A percentile compares a stretch with the other conserved stretches of the same genome.
These are phyloP conservation scores for Sipha flava DNA, from an alignment of 1,140 invertebrate species.

Conservation along the genomic window DNA sequence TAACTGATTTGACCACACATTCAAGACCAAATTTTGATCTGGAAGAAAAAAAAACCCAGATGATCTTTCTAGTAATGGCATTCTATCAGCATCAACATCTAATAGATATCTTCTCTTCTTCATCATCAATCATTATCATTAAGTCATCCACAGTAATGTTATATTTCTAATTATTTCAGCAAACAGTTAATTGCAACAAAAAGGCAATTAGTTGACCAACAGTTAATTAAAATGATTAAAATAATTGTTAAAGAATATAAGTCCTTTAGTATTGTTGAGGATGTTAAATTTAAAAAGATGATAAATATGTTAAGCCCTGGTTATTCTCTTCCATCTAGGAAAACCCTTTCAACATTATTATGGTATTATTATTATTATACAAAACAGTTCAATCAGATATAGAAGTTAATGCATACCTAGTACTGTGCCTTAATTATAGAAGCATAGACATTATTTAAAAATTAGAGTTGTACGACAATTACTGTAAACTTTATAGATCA, in stretches of 20 bases:
- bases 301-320: slow-evolving; percentile 36
- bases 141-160: not conserved
- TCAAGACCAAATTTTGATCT: not conserved
- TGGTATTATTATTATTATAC: slow-evolving; percentile 34
- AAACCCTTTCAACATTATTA: slow-evolving; percentile 37
- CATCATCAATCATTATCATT: too few relatives aligned
- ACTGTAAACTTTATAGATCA: slow-evolving; percentile 38
- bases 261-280: slow-evolving; percentile 39
- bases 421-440: slow-evolving; percentile 37
- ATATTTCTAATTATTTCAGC: slow-evolving; percentile 19
- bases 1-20: not conserved
- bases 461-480: slow-evolving; percentile 37
- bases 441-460: slow-evolving; percentile 37
- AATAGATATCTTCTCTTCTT: not conserved
- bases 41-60: not conserved
- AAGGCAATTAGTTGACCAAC: slow-evolving; percentile 34
- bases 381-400: slow-evolving; percentile 29
- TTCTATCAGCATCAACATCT: not conserved
- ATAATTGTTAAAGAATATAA: slow-evolving; percentile 39
- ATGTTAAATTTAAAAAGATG: slow-evolving; percentile 38
- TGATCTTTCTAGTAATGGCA: not conserved
- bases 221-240: slow-evolving; percentile 38
- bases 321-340: slow-evolving; percentile 38
- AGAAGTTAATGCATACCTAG: not conserved
- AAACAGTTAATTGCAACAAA: slow-evolving; percentile 6